A percentile compares a stretch with the other conserved stretches of the same genome.
phyloP scores from a whole-genome alignment of 2,797 vertebrate species.

The Characodon lateralis region DNA sequence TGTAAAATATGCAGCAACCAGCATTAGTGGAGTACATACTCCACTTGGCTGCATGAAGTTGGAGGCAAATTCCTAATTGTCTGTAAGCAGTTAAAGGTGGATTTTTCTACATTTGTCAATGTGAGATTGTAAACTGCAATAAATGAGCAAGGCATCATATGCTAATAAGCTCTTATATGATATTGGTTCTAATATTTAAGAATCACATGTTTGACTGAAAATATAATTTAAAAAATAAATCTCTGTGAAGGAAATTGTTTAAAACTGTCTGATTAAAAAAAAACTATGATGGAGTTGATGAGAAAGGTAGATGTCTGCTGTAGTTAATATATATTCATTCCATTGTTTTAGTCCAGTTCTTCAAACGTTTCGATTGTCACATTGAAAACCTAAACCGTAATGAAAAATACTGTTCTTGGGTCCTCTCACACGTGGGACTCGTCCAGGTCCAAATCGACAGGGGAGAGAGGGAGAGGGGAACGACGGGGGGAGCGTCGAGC shows the following conservation, averaged over 20 bases:
- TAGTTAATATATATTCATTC: conserved; percentile 48
- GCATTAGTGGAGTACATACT: background rate
- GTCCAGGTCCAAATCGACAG: conserved; percentile 82
- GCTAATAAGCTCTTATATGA: background rate
- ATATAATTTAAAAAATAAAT: conserved; percentile 40
- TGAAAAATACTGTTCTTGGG: background rate
- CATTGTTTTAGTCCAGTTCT: no score
- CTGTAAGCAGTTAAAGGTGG: no score
- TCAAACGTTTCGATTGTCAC: no score
- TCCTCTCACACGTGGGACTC: conserved; percentile 87
- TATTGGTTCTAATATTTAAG: conserved; percentile 1
- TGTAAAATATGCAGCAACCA: background rate
- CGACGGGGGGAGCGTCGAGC: conserved; percentile 54
- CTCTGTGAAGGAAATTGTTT: conserved; percentile 3
- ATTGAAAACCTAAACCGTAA: background rate
- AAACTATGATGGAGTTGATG: background rate
- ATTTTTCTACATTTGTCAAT: no score
- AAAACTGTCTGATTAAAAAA: background rate
- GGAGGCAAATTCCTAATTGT: no score
- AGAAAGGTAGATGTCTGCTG: conserved; percentile 19
- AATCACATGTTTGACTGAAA: background rate
- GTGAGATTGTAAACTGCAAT: no score
- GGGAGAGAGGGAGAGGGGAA: background rate
- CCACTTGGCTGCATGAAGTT: no score
- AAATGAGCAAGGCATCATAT: background rate